These are phyloP conservation scores for Proterorhinus semilunaris DNA, from an alignment of 2,113 vertebrate species.

Conservation along the genomic window DNA sequence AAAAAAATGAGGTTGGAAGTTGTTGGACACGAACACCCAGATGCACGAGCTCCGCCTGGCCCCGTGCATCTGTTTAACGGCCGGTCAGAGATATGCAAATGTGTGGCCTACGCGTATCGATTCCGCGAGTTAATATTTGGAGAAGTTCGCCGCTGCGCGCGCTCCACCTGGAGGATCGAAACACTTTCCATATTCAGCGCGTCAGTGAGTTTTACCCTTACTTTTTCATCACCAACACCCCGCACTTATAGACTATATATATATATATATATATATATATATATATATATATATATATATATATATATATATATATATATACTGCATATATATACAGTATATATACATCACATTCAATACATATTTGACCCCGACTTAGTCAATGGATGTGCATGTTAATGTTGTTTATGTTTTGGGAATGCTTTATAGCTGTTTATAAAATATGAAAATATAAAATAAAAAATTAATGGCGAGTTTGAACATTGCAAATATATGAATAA, in stretches of 20 bases:
- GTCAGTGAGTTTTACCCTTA: neutral
- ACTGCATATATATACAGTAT: neutral
- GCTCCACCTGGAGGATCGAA: conserved; percentile 28
- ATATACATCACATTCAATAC: conserved; percentile 15
- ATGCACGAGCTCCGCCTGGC: neutral
- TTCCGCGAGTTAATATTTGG: conserved; percentile 15
- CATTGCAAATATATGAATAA: neutral
- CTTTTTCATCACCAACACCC: neutral
- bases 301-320: too few relatives aligned
- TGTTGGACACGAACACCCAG: neutral
- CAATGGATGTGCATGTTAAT: conserved; percentile 26
- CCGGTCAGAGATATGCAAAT: conserved; percentile 5
- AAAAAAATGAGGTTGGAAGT: neutral
- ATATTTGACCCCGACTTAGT: conserved; percentile 22
- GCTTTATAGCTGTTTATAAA: neutral
- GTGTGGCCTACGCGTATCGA: neutral
- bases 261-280: too few relatives aligned
- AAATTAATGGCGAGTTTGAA: neutral
- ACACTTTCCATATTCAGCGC: conserved; percentile 35
- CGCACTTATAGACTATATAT: too few relatives aligned
- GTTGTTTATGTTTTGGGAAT: conserved; percentile 16
- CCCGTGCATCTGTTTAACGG: neutral
- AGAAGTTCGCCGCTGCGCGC: conserved; percentile 10
- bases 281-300: too few relatives aligned
- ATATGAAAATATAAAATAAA: too few relatives aligned